Percentiles rank a stretch among this genome's conserved stretches.
phyloP scores from a whole-genome alignment of 2,888 invertebrate genomes.

The Microplitis deprimator region DNA sequence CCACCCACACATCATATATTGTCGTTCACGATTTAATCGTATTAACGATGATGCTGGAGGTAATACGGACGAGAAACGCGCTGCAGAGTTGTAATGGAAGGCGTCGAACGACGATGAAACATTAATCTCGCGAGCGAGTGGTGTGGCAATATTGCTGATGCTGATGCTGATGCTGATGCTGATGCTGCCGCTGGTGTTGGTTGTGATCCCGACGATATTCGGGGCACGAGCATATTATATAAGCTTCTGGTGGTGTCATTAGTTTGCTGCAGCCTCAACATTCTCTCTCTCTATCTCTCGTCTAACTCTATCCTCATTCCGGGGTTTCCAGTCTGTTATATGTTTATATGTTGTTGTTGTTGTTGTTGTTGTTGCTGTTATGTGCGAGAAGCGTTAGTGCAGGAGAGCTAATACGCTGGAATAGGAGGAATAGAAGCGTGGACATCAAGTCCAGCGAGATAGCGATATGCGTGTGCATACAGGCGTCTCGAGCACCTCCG shows the following conservation, averaged over 20 bases:
- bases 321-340: no score
- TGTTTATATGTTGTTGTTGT: background rate
- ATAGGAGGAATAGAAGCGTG: conserved; percentile 26
- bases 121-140: conserved; percentile 64
- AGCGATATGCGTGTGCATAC: conserved; percentile 36
- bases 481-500: conserved; percentile 16
- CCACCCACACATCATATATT: conserved; percentile 34
- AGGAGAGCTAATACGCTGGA: background rate
- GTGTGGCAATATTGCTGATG: conserved; percentile 64
- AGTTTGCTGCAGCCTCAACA: conserved; percentile 49
- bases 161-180: conserved; percentile 26
- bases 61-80: conserved; percentile 26
- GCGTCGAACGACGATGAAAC: conserved; percentile 58
- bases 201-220: conserved; percentile 63
- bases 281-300: background rate
- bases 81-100: conserved; percentile 42
- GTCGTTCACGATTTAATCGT: conserved; percentile 41
- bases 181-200: background rate
- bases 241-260: conserved; percentile 52
- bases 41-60: conserved; percentile 43
- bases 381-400: conserved; percentile 3
- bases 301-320: conserved; percentile 16
- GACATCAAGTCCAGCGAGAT: conserved; percentile 43
- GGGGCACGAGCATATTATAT: conserved; percentile 66
- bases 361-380: background rate